These are phyloP conservation scores for Sminthopsis crassicaudata DNA, from an alignment of 2,113 vertebrate genomes.

Conservation along the genomic window DNA sequence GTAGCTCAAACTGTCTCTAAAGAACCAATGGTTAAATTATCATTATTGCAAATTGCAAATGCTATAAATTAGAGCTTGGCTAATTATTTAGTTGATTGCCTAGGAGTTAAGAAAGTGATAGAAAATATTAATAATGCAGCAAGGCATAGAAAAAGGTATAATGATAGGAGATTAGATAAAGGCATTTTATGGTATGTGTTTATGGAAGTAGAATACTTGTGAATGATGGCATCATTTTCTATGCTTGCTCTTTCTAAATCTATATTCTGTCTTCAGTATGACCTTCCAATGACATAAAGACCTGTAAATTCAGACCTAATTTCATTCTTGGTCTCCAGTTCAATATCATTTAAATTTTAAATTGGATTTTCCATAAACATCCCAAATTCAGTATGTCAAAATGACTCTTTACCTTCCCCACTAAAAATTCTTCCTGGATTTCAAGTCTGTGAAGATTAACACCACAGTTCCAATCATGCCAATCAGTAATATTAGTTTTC, in stretches of 20 bases:
- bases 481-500: too few relatives aligned
- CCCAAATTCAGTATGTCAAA: background rate
- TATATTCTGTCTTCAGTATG: too few relatives aligned
- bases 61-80: background rate
- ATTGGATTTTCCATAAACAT: background rate
- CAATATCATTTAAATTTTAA: background rate
- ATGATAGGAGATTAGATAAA: too few relatives aligned
- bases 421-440: background rate
- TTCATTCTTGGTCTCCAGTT: background rate
- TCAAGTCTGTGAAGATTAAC: background rate
- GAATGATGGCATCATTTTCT: too few relatives aligned
- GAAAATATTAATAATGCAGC: background rate
- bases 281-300: too few relatives aligned
- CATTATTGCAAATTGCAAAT: background rate
- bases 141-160: too few relatives aligned
- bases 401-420: background rate
- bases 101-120: background rate
- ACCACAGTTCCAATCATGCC: background rate
- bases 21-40: background rate
- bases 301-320: too few relatives aligned
- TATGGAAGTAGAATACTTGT: too few relatives aligned
- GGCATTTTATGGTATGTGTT: too few relatives aligned
- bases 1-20: background rate
- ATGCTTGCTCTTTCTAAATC: too few relatives aligned
- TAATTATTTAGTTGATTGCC: background rate